Evolutionary conservation across 2,113 vertebrate species (phyloP), one percentile per base, ranked within the genome.

Genomic region (Motacilla alba): DNA sequence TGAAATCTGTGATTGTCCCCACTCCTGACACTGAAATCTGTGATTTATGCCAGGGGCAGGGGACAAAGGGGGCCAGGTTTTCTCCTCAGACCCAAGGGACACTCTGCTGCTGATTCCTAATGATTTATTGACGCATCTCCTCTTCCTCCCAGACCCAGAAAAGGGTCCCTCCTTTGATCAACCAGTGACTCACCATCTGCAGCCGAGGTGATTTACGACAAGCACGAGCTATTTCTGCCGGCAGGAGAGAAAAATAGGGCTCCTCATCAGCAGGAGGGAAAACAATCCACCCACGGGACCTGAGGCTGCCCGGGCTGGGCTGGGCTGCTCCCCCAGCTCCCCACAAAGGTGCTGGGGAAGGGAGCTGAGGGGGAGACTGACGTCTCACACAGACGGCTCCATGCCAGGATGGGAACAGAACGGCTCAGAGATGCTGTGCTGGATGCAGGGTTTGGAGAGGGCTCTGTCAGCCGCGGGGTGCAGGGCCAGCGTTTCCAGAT

Each of bases 171-270:
- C 84, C 96, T 97, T 93, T 95, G 95, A 95, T 95, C 94, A 93
- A 35, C 93, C 68, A 11, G 87, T 97, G 96, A 97, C 91, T 97
- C 96, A 95, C 89, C 83, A 93, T 96, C 94, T 68, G 87, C 83
- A 92, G 86, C 91, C 41, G 46, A 87, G 93, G 94, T 80, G 95
- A 95, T 97, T 95, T 94, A 83, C 10, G 46, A 95, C 87, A 93
- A 73, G 62, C 7, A 9, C 7, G 62, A 96, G 91, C 84, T 96
- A 96, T 97, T 95, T 96, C 94, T 95, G 93, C 46, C 27, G 67
- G 84, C 87, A 94, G 21, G 66, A 72, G 92, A 96, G 85, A 59
- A 91, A 97, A 94, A 96, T 91, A 93, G 95, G 44, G 17, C 87
- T 92, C 49, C 46, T 84, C 70, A 49, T 69, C 78, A 21, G 84